Evolutionary conservation across 2,888 invertebrate species (phyloP), one percentile per base, ranked within the genome.

Genomic region (Leptopilina syphax): DNA sequence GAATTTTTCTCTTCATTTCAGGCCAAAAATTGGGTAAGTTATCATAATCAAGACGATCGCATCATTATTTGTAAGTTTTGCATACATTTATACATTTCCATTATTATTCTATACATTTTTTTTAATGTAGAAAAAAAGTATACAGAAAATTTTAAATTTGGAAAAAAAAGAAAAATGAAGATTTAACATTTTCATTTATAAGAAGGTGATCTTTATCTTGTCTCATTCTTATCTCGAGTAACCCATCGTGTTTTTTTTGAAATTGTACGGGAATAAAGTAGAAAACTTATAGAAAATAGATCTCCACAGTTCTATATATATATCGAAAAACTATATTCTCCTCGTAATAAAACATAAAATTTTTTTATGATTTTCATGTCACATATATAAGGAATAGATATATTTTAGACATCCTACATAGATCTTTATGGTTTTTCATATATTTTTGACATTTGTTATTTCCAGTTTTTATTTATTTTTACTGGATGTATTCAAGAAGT

Each of bases 21-120:
- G 73, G 73, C 27, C 70, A 70, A 54, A 70, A 70, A 70, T 50
- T 70, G 54, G 70, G 70, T 70, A 70, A 70, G 70, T 70, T 27
- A 27, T 47, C 54, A 70, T 54, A 34, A 34, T 54, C 54, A 70
- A 54, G 54, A 10, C 24, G 54, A 57, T 34, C 54, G 7, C 60
- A 60, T 60, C 60, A 60, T 60, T n/a, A 60, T 18, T 60, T 60
- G 60, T 60, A 60, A 60, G 60, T 34, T 60, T 47, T 60, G 60
- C 60, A 60, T 18, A 60, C n/a, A 60, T 8, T 60, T 60, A 18
- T 60, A 47, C 47, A 47, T 47, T 47, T 67, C 9, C 44, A 67
- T 44, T 27, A 34, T 54, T 13, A 70, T 54, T 57, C 54, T 54
- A 47, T 50, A 12, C 13, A 70, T 24, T 47, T 66, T n/a, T 27